These are phyloP conservation scores for Corythaixoides concolor DNA, from an alignment of 2,113 vertebrate species.

Conservation along the genomic window DNA sequence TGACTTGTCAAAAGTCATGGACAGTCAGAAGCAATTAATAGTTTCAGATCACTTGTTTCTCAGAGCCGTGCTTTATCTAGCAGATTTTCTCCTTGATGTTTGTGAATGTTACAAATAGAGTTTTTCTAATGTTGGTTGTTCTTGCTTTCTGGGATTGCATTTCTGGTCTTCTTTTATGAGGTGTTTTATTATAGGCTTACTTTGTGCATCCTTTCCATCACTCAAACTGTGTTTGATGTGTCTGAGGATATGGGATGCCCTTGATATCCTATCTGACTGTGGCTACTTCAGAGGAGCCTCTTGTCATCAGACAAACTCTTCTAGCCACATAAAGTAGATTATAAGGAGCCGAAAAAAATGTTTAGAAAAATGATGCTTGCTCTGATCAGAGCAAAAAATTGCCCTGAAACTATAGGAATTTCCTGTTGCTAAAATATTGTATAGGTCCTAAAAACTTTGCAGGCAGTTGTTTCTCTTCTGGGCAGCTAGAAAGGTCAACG, in stretches of 20 bases:
- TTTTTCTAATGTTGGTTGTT: neutral
- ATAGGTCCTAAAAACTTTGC: neutral
- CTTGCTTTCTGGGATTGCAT: neutral
- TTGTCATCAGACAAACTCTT: conserved; percentile 9
- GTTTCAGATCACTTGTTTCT: neutral
- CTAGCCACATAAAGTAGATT: neutral
- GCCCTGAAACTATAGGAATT: conserved; percentile 10
- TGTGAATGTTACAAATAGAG: neutral
- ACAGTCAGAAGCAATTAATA: neutral
- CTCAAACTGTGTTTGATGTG: conserved; percentile 13
- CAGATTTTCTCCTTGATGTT: neutral
- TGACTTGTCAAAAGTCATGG: neutral
- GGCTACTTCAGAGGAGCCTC: conserved; percentile 29
- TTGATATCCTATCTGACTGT: neutral
- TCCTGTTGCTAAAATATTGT: neutral
- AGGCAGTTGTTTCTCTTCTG: neutral
- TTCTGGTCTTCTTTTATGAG: conserved; percentile 40
- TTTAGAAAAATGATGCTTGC: conserved; percentile 16
- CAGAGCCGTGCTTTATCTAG: neutral
- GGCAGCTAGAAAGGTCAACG: conserved; percentile 41
- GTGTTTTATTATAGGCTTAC: conserved; percentile 26
- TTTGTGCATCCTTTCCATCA: conserved; percentile 3
- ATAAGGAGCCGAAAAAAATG: neutral
- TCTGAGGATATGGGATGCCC: neutral
- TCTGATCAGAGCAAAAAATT: conserved; percentile 3